These are phyloP conservation scores for Nycteola revayana DNA, from an alignment of 2,888 invertebrate species.

Conservation along the genomic window DNA sequence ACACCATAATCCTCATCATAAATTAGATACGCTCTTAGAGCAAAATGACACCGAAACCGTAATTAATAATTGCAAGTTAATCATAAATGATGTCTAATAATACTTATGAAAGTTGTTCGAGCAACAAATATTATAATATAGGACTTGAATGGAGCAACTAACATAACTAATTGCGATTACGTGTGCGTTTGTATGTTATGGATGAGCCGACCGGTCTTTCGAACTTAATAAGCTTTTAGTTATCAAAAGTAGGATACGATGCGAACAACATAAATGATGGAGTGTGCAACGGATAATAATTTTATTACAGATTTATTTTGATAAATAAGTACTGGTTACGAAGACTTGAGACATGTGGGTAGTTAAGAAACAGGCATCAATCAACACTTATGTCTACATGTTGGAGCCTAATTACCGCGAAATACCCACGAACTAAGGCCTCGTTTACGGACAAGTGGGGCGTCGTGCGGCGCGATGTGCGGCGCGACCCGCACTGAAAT, in stretches of 20 bases:
- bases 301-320: not conserved
- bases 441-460: too few relatives aligned
- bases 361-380: too few relatives aligned
- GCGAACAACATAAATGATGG: slow-evolving; percentile 5
- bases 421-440: too few relatives aligned
- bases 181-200: slow-evolving; percentile 24
- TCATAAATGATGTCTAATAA: slow-evolving; percentile 2
- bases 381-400: too few relatives aligned
- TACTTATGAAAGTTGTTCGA: slow-evolving; percentile 34
- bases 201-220: slow-evolving; percentile 35
- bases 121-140: slow-evolving; percentile 27
- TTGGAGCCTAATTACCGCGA: too few relatives aligned
- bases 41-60: slow-evolving; percentile 17
- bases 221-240: slow-evolving; percentile 9
- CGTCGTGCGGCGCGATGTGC: too few relatives aligned
- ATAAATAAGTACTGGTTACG: not conserved
- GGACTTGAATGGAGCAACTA: slow-evolving; percentile 20
- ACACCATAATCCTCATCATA: too few relatives aligned
- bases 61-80: slow-evolving; percentile 16
- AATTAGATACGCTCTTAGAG: not conserved
- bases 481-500: too few relatives aligned
- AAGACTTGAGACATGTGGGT: too few relatives aligned
- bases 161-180: slow-evolving; percentile 35
- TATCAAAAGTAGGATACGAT: slow-evolving; percentile 21
- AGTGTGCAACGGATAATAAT: not conserved